These are phyloP conservation scores for Priocnemis perturbator DNA, from an alignment of 2,888 invertebrate species.

Conservation along the genomic window DNA sequence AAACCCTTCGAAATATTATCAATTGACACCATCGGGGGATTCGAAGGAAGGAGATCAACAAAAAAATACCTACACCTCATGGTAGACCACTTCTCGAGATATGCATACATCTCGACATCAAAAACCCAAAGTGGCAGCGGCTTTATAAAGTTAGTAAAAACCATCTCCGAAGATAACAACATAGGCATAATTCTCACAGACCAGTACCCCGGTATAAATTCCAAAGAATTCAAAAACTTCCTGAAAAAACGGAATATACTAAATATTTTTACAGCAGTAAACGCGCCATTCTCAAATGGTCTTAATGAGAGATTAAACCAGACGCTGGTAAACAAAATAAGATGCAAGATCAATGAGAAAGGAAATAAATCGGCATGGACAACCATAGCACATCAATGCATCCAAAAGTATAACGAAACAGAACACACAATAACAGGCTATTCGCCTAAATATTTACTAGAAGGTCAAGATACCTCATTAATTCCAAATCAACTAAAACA, in stretches of 20 bases:
- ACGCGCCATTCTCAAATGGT: too few relatives aligned
- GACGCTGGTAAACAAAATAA: too few relatives aligned
- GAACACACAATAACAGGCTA: conserved; percentile 18
- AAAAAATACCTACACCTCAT: too few relatives aligned
- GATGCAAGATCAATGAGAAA: too few relatives aligned
- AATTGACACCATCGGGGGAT: conserved; percentile 59
- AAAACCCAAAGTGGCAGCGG: conserved; percentile 20
- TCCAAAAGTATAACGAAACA: conserved; percentile 18
- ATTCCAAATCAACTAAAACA: conserved; percentile 13
- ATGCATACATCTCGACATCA: too few relatives aligned
- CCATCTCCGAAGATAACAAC: neutral
- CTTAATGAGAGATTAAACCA: too few relatives aligned
- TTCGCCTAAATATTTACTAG: conserved; percentile 10
- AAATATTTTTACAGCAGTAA: conserved; percentile 16
- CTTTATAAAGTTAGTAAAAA: conserved; percentile 10
- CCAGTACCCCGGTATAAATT: conserved; percentile 37
- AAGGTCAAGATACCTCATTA: conserved; percentile 4
- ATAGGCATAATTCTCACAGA: conserved; percentile 40
- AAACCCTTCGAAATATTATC: neutral
- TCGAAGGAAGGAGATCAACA: conserved; percentile 45
- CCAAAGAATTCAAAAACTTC: conserved; percentile 8
- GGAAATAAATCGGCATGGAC: conserved; percentile 17
- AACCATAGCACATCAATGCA: conserved; percentile 21
- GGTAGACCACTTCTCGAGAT: conserved; percentile 27
- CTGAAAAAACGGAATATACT: conserved; percentile 1